Percentiles rank a stretch among this genome's conserved stretches.
Conservation (phyloP, 2,113 vertebrate genomes). For the Elephantulus edwardii region DNA sequence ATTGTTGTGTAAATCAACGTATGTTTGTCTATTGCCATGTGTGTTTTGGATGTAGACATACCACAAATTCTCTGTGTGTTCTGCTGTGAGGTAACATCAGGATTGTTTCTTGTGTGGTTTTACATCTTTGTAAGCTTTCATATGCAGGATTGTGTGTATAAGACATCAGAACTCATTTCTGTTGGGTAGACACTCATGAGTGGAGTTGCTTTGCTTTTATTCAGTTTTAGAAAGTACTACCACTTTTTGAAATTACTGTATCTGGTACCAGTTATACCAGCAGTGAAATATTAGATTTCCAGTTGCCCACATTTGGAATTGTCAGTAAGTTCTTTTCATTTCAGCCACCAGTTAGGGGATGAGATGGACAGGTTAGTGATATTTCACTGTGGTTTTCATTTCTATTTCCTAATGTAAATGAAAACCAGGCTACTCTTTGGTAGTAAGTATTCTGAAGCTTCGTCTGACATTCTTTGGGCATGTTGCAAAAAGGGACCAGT, state of each 20-base stretch:
- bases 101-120: too few species aligned
- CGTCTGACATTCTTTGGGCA: too few species aligned
- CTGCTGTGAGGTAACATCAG: too few species aligned
- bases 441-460: too few species aligned
- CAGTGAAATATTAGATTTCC: not conserved
- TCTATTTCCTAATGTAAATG: not conserved
- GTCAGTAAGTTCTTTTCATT: too few species aligned
- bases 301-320: not conserved
- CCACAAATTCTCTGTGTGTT: not conserved
- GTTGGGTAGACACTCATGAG: rapidly evolving
- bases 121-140: not conserved
- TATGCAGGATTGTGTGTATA: rapidly evolving
- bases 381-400: not conserved
- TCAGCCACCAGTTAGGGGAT: not conserved
- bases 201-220: not conserved
- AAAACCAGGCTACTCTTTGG: too few species aligned
- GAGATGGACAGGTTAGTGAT: not conserved
- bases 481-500: too few species aligned
- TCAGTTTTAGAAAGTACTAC: not conserved
- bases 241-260: not conserved
- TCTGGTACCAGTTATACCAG: not conserved
- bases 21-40: too few species aligned
- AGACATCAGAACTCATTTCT: rapidly evolving
- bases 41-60: not conserved
- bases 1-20: not conserved